These are phyloP conservation scores for Trichosurus vulpecula DNA, from an alignment of 2,797 vertebrate genomes.

Conservation along the genomic window DNA sequence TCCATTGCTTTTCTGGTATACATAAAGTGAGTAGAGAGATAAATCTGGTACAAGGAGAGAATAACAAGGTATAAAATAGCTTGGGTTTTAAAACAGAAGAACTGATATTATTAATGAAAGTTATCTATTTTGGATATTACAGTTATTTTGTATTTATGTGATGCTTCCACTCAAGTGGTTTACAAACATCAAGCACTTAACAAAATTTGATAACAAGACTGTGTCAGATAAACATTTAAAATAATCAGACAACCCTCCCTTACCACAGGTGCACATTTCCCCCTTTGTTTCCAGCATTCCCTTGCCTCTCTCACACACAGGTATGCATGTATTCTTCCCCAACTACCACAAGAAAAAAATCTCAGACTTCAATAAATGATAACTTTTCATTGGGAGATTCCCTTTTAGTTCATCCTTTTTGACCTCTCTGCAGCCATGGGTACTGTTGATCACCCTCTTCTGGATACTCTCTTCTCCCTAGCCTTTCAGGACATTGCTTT, in stretches of 20 bases:
- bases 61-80: background rate
- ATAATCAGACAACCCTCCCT: background rate
- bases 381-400: background rate
- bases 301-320: background rate
- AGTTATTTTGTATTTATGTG: background rate
- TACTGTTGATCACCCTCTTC: background rate
- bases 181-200: background rate
- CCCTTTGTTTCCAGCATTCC: background rate
- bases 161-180: background rate
- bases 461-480: background rate
- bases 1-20: background rate
- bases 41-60: background rate
- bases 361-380: background rate
- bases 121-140: background rate
- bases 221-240: background rate
- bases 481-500: background rate
- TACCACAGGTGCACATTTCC: background rate
- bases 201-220: background rate
- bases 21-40: background rate
- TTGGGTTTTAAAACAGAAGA: background rate
- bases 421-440: background rate
- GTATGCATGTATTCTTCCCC: background rate
- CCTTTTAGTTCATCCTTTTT: background rate
- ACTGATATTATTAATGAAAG: background rate
- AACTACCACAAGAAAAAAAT: background rate